Percentiles rank a stretch among this genome's conserved stretches.
Evolutionary conservation across 2,797 vertebrate genomes (phyloP).

Genomic region (Synaphobranchus kaupii): DNA sequence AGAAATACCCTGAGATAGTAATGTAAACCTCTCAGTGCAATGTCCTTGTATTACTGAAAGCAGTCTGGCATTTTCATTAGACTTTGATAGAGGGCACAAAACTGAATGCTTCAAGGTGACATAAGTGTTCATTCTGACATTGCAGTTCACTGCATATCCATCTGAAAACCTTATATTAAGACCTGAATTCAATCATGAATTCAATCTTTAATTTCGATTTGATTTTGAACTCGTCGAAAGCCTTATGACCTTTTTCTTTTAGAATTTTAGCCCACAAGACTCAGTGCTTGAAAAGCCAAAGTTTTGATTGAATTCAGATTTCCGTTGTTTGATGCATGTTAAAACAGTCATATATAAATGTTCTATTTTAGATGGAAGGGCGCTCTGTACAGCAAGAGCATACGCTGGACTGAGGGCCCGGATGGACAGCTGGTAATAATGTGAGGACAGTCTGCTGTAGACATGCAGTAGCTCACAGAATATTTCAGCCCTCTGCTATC

Average conservation of each 20-base stretch:
- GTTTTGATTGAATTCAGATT: not conserved
- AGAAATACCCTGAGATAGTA: not conserved
- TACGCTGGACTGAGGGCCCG: too few species aligned
- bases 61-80: not conserved
- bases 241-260: too few species aligned
- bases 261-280: not conserved
- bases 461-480: not conserved
- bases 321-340: not conserved
- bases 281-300: not conserved
- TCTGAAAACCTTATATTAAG: not conserved
- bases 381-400: not conserved
- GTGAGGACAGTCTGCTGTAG: not conserved
- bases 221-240: too few species aligned
- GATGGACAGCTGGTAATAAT: not conserved
- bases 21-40: not conserved
- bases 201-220: too few species aligned
- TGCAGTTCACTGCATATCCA: not conserved
- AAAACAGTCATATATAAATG: not conserved
- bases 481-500: not conserved
- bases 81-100: not conserved
- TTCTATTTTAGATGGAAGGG: not conserved
- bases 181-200: not conserved
- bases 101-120: too few species aligned
- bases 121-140: too few species aligned
- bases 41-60: not conserved